Percentiles rank a stretch among this genome's conserved stretches.
Conservation (phyloP, 2,113 vertebrate genomes). For the Stercorarius parasiticus region DNA sequence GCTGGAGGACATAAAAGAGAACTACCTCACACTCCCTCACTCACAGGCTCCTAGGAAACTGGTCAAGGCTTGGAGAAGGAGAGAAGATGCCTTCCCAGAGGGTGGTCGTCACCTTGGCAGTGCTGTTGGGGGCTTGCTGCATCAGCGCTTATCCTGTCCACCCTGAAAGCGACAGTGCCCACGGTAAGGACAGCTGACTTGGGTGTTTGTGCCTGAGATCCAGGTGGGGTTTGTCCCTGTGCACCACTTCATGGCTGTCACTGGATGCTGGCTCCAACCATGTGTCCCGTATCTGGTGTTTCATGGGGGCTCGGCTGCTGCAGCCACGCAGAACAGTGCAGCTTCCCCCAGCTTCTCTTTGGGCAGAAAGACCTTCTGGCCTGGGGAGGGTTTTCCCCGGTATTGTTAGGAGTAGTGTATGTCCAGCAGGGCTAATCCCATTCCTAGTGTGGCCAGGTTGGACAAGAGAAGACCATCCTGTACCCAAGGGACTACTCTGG, state of each 20-base stretch:
- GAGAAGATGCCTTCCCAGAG: conserved; percentile 69
- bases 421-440: not conserved
- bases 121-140: conserved; percentile 64
- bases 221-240: not conserved
- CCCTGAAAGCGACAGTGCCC: conserved; percentile 59
- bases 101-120: conserved; percentile 60
- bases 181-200: not conserved
- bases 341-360: not conserved
- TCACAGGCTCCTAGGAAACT: not conserved
- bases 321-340: not conserved
- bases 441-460: not conserved
- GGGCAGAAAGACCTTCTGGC: not conserved
- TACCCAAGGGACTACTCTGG: not conserved
- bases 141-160: conserved; percentile 71
- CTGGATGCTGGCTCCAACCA: not conserved
- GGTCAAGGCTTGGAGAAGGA: conserved; percentile 23
- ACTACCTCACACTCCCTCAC: not conserved
- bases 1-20: not conserved
- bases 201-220: too few relatives aligned
- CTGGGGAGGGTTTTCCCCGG: not conserved
- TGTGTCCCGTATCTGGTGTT: accelerated
- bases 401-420: not conserved
- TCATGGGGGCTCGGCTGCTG: not conserved
- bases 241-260: too few relatives aligned
- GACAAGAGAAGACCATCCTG: not conserved